Percentiles rank a stretch among this genome's conserved stretches.
phyloP scores from a whole-genome alignment of 2,888 invertebrate species.

The Athalia cordata region DNA sequence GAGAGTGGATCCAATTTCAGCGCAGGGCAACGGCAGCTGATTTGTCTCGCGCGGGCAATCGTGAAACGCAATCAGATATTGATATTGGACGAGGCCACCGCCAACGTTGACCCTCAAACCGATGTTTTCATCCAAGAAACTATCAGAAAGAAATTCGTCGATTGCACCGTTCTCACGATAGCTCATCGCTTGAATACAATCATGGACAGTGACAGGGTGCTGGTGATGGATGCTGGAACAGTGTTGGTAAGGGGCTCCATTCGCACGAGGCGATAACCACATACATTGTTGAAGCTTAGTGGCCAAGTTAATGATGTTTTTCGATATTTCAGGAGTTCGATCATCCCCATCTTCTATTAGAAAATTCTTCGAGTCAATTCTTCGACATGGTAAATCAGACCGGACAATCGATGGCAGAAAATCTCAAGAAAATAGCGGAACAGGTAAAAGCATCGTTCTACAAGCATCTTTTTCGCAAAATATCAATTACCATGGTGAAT shows the following conservation, averaged over 20 bases:
- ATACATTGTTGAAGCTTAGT: not conserved
- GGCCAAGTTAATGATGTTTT: not conserved
- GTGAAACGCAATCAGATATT: conserved; percentile 83
- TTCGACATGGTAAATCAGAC: conserved; percentile 83
- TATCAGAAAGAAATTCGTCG: conserved; percentile 83
- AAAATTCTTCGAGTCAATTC: conserved; percentile 78
- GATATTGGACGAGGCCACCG: conserved; percentile 89
- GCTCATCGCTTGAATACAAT: conserved; percentile 91
- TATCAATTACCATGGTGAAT: too few relatives aligned
- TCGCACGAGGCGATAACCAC: not conserved
- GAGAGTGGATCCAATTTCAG: conserved; percentile 87
- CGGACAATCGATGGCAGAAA: conserved; percentile 73
- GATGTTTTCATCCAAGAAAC: conserved; percentile 87
- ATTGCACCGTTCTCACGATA: conserved; percentile 89
- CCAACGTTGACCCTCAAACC: conserved; percentile 88
- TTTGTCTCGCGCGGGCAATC: conserved; percentile 87
- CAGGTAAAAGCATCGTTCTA: conserved; percentile 48
- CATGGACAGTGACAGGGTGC: conserved; percentile 89
- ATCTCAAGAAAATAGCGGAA: conserved; percentile 69
- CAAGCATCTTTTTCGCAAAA: not conserved
- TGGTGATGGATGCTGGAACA: conserved; percentile 79
- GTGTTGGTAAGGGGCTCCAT: conserved; percentile 65
- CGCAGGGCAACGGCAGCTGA: conserved; percentile 87
- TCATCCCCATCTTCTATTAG: conserved; percentile 82
- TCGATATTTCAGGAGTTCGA: conserved; percentile 80